These are phyloP conservation scores for Reticulitermes speratus DNA, from an alignment of 1,140 invertebrate genomes.

Conservation along the genomic window DNA sequence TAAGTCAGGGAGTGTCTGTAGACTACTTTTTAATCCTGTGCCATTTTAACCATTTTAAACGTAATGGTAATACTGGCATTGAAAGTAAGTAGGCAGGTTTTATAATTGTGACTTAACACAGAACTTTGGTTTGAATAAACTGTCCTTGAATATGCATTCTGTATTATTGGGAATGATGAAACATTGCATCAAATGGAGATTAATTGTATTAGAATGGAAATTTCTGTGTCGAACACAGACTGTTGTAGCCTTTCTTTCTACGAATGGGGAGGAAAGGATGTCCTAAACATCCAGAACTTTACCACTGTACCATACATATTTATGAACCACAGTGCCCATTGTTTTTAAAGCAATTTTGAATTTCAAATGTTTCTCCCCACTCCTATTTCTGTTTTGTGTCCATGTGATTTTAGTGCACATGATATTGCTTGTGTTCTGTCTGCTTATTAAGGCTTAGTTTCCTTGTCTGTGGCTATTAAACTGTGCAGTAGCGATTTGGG, in stretches of 20 bases:
- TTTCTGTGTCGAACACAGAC: not conserved
- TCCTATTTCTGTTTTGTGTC: not conserved
- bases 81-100: too few species aligned
- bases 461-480: not conserved
- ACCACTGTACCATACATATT: not conserved
- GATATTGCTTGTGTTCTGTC: not conserved
- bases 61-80: too few species aligned
- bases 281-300: not conserved
- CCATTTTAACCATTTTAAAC: too few species aligned
- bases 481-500: not conserved
- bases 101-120: too few species aligned
- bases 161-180: not conserved
- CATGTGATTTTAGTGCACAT: not conserved
- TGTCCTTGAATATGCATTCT: too few species aligned
- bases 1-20: too few species aligned
- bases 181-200: not conserved
- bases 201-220: constrained; percentile 7
- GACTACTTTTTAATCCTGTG: too few species aligned
- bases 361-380: not conserved
- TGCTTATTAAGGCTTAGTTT: not conserved
- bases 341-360: constrained; percentile 9
- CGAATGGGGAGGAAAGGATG: not conserved
- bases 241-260: not conserved
- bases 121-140: too few species aligned
- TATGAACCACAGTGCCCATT: not conserved